Evolutionary conservation across 1,140 invertebrate genomes (phyloP).

Genomic region (Portunus trituberculatus): DNA sequence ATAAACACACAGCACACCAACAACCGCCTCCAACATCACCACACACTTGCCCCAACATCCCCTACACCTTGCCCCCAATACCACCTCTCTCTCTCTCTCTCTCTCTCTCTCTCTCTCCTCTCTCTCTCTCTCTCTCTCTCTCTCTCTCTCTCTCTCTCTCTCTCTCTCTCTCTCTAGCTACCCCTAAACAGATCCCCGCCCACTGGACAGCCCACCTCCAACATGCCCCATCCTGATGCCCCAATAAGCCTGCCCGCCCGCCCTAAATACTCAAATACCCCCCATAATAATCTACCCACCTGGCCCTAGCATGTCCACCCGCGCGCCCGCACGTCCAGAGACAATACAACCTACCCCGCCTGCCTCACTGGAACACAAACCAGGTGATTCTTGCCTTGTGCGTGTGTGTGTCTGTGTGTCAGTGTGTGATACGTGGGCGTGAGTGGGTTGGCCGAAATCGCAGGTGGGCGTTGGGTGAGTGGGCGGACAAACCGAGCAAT

Average conservation of each 20-base stretch:
- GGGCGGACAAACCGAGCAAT: background rate
- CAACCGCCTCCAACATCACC: background rate
- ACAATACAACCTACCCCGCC: background rate
- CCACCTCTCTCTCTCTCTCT: no score
- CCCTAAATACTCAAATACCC: constrained; percentile 10
- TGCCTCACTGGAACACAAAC: background rate
- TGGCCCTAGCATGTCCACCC: background rate
- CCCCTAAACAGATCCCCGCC: background rate
- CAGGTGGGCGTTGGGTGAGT: background rate
- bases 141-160: no score
- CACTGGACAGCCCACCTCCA: background rate
- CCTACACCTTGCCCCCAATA: no score
- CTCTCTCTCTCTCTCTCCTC: no score
- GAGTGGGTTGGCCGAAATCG: background rate
- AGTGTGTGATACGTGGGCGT: background rate
- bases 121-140: no score
- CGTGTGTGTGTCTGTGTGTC: background rate
- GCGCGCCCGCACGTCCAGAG: background rate
- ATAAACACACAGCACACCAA: background rate
- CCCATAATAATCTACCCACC: background rate
- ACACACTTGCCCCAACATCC: background rate
- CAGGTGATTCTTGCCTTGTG: background rate
- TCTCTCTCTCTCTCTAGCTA: no score
- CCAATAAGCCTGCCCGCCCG: background rate
- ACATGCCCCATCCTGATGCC: background rate